Conservation (phyloP, 2,888 invertebrate species). For the Epiblema foenella region DNA sequence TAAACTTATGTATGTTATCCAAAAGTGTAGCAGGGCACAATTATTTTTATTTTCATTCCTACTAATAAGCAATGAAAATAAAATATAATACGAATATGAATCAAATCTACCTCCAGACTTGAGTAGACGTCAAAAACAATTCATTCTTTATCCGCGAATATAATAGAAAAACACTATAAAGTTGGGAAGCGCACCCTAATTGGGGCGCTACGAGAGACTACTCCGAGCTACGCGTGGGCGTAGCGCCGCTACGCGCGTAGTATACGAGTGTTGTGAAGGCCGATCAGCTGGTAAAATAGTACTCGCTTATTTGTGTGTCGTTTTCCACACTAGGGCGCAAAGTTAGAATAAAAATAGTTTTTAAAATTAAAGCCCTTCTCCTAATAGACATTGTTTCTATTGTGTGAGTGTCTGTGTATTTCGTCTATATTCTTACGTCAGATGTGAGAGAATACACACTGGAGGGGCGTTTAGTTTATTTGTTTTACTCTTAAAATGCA, state of each 20-base stretch:
- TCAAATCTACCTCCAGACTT: not conserved
- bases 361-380: too few species aligned
- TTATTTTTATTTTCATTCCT: too few species aligned
- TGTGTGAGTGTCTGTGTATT: too few species aligned
- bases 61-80: too few species aligned
- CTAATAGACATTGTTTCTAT: too few species aligned
- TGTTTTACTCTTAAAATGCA: too few species aligned
- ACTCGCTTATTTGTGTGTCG: conserved; percentile 12
- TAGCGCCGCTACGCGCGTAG: conserved; percentile 52
- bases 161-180: conserved; percentile 11
- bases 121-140: not conserved
- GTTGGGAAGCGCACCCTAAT: conserved; percentile 11
- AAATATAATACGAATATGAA: too few species aligned
- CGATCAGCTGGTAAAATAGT: conserved; percentile 44
- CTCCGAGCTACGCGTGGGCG: conserved; percentile 65
- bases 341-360: not conserved
- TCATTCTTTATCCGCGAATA: not conserved
- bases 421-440: too few species aligned
- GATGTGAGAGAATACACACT: too few species aligned
- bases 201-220: conserved; percentile 33
- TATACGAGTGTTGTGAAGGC: conserved; percentile 41
- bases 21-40: too few species aligned
- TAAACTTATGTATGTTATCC: too few species aligned
- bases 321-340: not conserved
- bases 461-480: too few species aligned